Conservation (phyloP, 1,140 invertebrate species). For the Diorhabda elongata region DNA sequence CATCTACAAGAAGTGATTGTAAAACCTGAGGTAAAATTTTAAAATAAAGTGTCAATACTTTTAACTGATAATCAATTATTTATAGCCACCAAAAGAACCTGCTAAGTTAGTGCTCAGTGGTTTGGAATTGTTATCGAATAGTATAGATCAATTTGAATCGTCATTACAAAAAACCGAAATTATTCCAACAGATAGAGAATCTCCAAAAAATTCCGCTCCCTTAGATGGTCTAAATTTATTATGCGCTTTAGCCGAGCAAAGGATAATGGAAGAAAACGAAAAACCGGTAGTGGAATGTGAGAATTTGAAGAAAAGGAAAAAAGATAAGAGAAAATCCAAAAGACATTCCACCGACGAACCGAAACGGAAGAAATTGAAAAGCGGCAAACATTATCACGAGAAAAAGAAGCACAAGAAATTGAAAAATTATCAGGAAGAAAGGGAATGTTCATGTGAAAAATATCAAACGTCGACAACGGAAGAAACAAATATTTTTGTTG, state of each 20-base stretch:
- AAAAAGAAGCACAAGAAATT: conserved; percentile 27
- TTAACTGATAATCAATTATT: neutral
- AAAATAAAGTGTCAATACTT: neutral
- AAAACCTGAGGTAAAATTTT: conserved; percentile 11
- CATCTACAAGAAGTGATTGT: conserved; percentile 13
- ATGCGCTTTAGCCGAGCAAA: conserved; percentile 80
- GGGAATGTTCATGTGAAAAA: conserved; percentile 27
- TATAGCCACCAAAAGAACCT: neutral
- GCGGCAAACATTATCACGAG: conserved; percentile 28
- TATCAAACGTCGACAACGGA: conserved; percentile 51
- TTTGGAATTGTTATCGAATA: conserved; percentile 74
- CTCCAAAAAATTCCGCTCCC: conserved; percentile 36
- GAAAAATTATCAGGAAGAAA: conserved; percentile 20
- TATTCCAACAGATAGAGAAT: conserved; percentile 35
- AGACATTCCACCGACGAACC: conserved; percentile 38
- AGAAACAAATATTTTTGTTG: conserved; percentile 22
- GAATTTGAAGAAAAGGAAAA: conserved; percentile 25
- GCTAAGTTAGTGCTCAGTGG: conserved; percentile 64
- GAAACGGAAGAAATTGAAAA: conserved; percentile 35
- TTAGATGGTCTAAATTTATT: conserved; percentile 73
- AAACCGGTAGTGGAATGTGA: conserved; percentile 35
- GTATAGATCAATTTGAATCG: conserved; percentile 68
- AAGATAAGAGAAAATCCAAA: conserved; percentile 38
- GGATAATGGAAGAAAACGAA: conserved; percentile 70
- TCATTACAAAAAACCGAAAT: conserved; percentile 36